These are phyloP conservation scores for Burhinus bistriatus DNA, from an alignment of 2,113 vertebrate genomes.

Conservation along the genomic window DNA sequence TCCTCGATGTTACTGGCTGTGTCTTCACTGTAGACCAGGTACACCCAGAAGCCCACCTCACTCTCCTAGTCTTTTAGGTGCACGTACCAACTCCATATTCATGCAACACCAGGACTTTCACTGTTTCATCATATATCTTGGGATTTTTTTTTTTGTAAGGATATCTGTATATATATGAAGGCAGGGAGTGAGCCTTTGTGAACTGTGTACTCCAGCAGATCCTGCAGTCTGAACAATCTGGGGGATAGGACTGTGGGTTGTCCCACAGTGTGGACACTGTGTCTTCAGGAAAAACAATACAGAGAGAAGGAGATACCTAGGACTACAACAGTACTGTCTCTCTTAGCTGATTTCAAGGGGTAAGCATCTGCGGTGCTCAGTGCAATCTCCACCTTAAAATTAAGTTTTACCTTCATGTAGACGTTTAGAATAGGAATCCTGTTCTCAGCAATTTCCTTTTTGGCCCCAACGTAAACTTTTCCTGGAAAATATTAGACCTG, in stretches of 20 bases:
- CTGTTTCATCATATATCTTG: background rate
- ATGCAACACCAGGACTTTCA: background rate
- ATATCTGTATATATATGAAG: background rate
- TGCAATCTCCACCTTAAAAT: background rate
- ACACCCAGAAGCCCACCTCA: background rate
- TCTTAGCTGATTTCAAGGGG: background rate
- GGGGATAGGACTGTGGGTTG: background rate
- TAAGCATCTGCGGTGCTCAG: background rate
- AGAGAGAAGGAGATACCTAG: background rate
- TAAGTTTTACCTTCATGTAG: constrained; percentile 90
- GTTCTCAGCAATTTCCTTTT: constrained; percentile 90
- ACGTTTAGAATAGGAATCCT: constrained; percentile 87
- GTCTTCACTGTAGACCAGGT: background rate
- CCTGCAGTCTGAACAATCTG: background rate
- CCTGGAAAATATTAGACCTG: constrained; percentile 71
- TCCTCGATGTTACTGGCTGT: background rate
- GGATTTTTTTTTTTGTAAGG: background rate
- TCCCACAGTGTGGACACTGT: background rate
- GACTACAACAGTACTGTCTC: background rate
- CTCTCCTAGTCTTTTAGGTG: background rate
- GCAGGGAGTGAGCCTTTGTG: background rate
- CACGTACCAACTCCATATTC: background rate
- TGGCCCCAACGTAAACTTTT: constrained; percentile 90
- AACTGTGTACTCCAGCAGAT: background rate
- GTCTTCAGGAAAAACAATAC: background rate